phyloP scores from a whole-genome alignment of 2,113 vertebrate species.

The Tichodroma muraria region DNA sequence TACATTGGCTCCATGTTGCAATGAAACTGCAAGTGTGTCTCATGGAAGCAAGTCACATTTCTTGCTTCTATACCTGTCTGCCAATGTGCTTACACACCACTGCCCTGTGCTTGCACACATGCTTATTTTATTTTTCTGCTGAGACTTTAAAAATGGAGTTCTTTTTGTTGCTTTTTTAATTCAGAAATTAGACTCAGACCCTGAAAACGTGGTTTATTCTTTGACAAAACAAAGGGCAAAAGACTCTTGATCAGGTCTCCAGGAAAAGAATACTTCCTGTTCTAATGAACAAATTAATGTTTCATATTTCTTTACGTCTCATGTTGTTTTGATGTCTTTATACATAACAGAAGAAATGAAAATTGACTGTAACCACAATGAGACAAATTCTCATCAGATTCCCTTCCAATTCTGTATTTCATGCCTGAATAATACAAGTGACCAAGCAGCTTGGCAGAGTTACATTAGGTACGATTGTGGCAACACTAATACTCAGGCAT shows the following conservation, averaged over 20 bases:
- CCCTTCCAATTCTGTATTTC: background rate
- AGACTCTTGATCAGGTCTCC: background rate
- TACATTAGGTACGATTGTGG: background rate
- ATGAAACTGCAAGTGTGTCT: background rate
- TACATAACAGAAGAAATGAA: background rate
- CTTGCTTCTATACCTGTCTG: background rate
- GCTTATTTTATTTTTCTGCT: background rate
- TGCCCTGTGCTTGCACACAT: accelerated
- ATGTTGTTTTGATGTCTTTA: background rate
- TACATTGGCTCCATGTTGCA: background rate
- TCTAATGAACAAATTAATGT: background rate
- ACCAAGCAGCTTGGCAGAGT: background rate
- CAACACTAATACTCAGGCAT: background rate
- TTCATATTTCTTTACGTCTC: background rate
- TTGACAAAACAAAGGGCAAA: background rate
- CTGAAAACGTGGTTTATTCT: background rate
- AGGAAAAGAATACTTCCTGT: background rate
- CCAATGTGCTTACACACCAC: background rate
- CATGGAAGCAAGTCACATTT: background rate
- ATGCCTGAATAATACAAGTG: background rate
- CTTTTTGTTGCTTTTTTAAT: background rate
- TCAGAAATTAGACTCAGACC: background rate
- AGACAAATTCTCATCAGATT: background rate
- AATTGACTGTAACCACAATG: background rate
- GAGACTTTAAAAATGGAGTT: background rate